Evolutionary conservation across 2,113 vertebrate species (phyloP).

Genomic region (Ameiurus melas): DNA sequence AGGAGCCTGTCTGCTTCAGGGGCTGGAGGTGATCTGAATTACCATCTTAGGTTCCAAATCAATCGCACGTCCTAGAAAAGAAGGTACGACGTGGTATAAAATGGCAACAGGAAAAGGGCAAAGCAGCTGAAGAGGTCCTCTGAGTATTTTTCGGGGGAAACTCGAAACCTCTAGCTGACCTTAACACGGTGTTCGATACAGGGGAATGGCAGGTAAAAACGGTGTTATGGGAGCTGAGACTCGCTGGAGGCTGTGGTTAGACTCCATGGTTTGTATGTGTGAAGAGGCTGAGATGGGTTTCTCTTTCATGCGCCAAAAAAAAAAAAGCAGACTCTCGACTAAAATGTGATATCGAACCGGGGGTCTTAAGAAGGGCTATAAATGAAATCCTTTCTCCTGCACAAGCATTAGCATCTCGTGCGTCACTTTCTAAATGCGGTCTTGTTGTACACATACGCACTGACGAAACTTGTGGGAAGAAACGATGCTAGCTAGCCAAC

Average conservation of each 20-base stretch:
- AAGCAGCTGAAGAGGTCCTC: conserved; percentile 17
- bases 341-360: not conserved
- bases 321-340: not conserved
- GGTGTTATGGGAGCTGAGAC: conserved; percentile 8
- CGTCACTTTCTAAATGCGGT: not conserved
- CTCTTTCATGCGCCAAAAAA: not conserved
- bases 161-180: not conserved
- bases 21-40: conserved; percentile 18
- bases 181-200: conserved; percentile 1
- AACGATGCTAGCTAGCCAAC: not conserved
- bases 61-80: conserved; percentile 41
- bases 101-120: conserved; percentile 39
- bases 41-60: conserved; percentile 50
- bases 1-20: conserved; percentile 13
- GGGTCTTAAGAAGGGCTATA: not conserved
- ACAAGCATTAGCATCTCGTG: not conserved
- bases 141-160: conserved; percentile 15
- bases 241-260: not conserved
- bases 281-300: not conserved
- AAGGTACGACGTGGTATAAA: conserved; percentile 44
- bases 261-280: conserved; percentile 2
- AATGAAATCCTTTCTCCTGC: not conserved
- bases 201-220: conserved; percentile 17
- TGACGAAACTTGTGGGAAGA: not conserved
- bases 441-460: not conserved